phyloP scores from a whole-genome alignment of 2,888 invertebrate genomes.

The Encarsia formosa region DNA sequence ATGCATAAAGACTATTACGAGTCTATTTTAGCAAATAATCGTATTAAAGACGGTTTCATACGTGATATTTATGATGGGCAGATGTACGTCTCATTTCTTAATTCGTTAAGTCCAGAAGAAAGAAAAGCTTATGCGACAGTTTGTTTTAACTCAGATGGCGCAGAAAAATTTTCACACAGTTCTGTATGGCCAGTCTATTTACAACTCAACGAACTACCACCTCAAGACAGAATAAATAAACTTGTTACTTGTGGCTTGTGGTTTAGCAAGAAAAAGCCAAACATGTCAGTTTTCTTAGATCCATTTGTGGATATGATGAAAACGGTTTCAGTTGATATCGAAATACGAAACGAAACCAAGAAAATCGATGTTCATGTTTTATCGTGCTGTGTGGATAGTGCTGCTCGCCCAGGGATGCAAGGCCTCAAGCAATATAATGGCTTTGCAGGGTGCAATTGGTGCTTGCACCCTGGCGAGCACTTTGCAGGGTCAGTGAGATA shows the following conservation, averaged over 20 bases:
- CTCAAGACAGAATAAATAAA: slow-evolving; percentile 1
- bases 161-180: slow-evolving; percentile 5
- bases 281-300: slow-evolving; percentile 5
- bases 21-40: not conserved
- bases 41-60: not conserved
- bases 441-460: not conserved
- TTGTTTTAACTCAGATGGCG: slow-evolving; percentile 8
- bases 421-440: slow-evolving; percentile 2
- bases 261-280: slow-evolving; percentile 4
- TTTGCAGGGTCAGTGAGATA: not conserved
- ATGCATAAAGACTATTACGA: slow-evolving; percentile 1
- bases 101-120: not conserved
- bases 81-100: slow-evolving; percentile 5
- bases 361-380: not conserved
- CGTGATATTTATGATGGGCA: slow-evolving; percentile 7
- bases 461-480: slow-evolving; percentile 2
- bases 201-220: slow-evolving; percentile 6
- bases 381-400: not conserved
- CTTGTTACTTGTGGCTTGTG: not conserved
- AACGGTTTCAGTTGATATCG: too few relatives aligned
- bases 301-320: slow-evolving; percentile 3
- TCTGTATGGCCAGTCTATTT: slow-evolving; percentile 11
- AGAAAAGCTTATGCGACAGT: not conserved
- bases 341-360: too few relatives aligned
- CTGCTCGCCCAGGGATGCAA: not conserved